phyloP scores from a whole-genome alignment of 2,113 vertebrate genomes.

The Prunella himalayana region DNA sequence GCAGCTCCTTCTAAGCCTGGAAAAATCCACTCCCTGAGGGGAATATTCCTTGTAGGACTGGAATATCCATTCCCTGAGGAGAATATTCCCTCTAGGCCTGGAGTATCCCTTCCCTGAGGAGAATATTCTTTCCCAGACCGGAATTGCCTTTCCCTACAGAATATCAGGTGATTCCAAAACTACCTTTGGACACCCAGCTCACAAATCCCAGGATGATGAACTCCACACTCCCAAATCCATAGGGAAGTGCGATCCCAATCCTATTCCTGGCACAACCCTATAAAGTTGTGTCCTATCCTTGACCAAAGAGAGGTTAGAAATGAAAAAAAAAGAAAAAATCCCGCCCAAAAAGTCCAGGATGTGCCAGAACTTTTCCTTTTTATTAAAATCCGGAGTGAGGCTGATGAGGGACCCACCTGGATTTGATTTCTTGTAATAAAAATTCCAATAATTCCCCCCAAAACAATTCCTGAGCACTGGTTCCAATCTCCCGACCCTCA shows the following conservation, averaged over 20 bases:
- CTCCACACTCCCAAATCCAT: neutral
- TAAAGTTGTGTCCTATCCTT: neutral
- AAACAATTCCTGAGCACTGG: constrained; percentile 22
- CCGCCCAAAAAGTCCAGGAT: neutral
- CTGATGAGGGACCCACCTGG: constrained; percentile 16
- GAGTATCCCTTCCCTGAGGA: neutral
- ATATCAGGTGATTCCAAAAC: neutral
- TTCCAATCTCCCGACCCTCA: constrained; percentile 24
- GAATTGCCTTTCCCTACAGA: neutral
- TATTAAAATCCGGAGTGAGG: constrained; percentile 43
- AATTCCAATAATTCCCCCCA: constrained; percentile 38
- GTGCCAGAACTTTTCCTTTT: constrained; percentile 60
- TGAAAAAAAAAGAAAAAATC: neutral
- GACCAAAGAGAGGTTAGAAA: neutral
- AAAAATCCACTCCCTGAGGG: neutral
- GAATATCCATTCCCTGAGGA: neutral
- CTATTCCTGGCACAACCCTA: neutral
- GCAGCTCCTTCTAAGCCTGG: neutral
- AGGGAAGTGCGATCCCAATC: neutral
- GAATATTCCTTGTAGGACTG: neutral
- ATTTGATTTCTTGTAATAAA: constrained; percentile 57
- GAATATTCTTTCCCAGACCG: neutral
- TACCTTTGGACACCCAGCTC: neutral
- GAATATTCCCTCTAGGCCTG: neutral
- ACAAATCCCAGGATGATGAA: neutral